A percentile compares a stretch with the other conserved stretches of the same genome.
Conservation (phyloP, 2,113 vertebrate genomes). For the Rallus limicola region DNA sequence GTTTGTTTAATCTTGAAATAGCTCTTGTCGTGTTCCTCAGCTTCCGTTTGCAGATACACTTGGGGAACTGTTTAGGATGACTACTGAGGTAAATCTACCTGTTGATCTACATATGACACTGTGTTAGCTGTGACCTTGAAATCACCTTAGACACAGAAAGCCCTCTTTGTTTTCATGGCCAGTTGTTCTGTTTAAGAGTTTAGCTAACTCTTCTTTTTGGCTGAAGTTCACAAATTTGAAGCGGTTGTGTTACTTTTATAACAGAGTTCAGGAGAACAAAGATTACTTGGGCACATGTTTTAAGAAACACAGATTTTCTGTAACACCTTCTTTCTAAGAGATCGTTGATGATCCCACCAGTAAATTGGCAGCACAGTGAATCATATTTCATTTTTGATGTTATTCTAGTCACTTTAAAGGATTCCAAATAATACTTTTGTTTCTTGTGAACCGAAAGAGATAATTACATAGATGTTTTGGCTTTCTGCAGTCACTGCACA, state of each 20-base stretch:
- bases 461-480: background rate
- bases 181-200: background rate
- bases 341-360: slow-evolving; percentile 2
- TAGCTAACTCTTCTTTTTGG: background rate
- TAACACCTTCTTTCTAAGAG: background rate
- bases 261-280: background rate
- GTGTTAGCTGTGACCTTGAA: background rate
- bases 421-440: background rate
- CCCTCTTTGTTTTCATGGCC: background rate
- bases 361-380: background rate
- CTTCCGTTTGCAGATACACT: background rate
- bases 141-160: background rate
- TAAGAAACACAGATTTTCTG: background rate
- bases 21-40: background rate
- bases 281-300: background rate
- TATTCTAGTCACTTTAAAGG: background rate
- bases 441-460: background rate
- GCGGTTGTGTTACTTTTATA: background rate
- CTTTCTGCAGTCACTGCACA: background rate
- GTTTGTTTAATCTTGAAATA: background rate
- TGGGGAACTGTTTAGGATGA: background rate
- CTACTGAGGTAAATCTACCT: background rate
- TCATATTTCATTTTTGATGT: background rate
- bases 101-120: background rate
- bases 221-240: background rate